Conservation (phyloP, 2,888 invertebrate species). For the Rhimphoctona megacephalus region DNA sequence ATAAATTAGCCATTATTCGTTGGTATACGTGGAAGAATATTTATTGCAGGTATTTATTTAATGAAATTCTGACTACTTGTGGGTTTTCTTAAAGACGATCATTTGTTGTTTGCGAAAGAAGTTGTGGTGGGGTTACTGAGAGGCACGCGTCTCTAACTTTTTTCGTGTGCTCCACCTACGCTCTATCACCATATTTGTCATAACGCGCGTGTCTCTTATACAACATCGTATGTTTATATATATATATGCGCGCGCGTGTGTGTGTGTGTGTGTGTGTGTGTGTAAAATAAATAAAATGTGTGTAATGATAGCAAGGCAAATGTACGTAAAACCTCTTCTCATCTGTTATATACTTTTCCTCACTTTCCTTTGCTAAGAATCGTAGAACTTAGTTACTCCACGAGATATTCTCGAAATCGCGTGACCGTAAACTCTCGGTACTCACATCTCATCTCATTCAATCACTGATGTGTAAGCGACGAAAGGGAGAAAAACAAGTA, state of each 20-base stretch:
- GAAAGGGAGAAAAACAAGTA: slow-evolving; percentile 14
- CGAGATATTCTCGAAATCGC: slow-evolving; percentile 43
- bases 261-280: neutral
- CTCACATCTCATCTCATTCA: slow-evolving; percentile 53
- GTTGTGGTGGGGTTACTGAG: neutral
- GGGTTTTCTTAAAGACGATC: neutral
- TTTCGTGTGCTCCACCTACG: slow-evolving; percentile 53
- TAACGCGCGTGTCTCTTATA: slow-evolving; percentile 44
- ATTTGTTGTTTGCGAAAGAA: neutral
- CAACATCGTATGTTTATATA: slow-evolving; percentile 24
- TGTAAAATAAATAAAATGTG: neutral
- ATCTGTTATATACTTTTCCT: slow-evolving; percentile 8
- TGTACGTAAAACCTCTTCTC: slow-evolving; percentile 11
- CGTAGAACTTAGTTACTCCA: slow-evolving; percentile 10
- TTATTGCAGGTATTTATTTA: neutral
- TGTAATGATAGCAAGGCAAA: neutral
- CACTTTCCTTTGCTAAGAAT: slow-evolving; percentile 53
- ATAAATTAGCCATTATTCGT: neutral
- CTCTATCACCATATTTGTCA: slow-evolving; percentile 58
- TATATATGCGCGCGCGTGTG: neutral
- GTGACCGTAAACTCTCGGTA: slow-evolving; percentile 51
- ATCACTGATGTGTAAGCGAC: slow-evolving; percentile 17
- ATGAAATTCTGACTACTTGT: neutral
- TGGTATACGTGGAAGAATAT: neutral
- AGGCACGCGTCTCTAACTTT: slow-evolving; percentile 46